A percentile compares a stretch with the other conserved stretches of the same genome.
phyloP scores from a whole-genome alignment of 2,113 vertebrate species.

The Lepidothrix coronata region DNA sequence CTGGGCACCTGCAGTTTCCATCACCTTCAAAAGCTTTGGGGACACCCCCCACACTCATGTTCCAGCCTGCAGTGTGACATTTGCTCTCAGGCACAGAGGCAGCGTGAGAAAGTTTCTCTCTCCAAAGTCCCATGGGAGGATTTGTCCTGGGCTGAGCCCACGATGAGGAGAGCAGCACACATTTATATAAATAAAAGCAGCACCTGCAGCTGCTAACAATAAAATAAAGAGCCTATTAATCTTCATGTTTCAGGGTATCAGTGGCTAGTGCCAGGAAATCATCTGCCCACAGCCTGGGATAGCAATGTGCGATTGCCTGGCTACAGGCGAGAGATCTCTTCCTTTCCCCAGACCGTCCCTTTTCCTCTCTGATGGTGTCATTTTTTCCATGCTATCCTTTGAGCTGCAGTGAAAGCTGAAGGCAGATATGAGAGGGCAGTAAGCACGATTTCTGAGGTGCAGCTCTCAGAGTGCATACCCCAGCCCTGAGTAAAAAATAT shows the following conservation, averaged over 20 bases:
- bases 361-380: conserved; percentile 1
- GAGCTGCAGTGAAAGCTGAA: neutral
- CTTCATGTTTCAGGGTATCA: conserved; percentile 19
- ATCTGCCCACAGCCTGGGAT: neutral
- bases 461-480: neutral
- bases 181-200: conserved; percentile 37
- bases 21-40: neutral
- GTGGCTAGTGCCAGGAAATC: neutral
- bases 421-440: neutral
- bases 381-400: neutral
- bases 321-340: neutral
- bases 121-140: neutral
- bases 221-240: conserved; percentile 54
- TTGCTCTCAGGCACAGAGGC: neutral
- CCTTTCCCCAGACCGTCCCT: neutral
- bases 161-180: neutral
- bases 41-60: fast-evolving
- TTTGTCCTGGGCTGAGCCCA: neutral
- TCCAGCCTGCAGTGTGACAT: neutral
- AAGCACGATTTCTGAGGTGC: neutral
- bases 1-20: neutral
- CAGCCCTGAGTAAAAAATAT: neutral
- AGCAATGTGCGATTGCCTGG: neutral
- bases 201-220: conserved; percentile 49
- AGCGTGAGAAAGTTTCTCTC: neutral